phyloP scores from a whole-genome alignment of 2,797 vertebrate genomes.

The Mus spretus region DNA sequence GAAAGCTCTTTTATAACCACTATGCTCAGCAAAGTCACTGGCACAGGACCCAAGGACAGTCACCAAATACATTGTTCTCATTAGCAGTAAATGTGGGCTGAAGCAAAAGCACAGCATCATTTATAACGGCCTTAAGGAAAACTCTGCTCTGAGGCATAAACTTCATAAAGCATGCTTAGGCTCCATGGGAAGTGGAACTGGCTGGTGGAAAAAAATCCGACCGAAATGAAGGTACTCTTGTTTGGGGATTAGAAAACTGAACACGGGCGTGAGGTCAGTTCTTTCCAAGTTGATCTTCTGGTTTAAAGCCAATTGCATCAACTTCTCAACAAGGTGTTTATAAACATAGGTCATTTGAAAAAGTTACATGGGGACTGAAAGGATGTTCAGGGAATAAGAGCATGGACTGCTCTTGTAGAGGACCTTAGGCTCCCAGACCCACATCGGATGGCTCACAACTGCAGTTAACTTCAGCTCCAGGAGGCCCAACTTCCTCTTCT shows the following conservation, averaged over 20 bases:
- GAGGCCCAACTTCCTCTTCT: background rate
- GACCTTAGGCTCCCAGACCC: background rate
- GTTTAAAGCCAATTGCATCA: background rate
- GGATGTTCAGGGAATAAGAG: background rate
- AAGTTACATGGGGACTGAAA: background rate
- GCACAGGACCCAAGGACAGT: background rate
- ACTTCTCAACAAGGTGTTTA: background rate
- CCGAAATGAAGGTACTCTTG: background rate
- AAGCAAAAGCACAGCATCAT: background rate
- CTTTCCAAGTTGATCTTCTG: background rate
- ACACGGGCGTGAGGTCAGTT: background rate
- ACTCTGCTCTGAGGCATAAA: background rate
- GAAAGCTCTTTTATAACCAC: background rate
- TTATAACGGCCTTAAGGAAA: background rate
- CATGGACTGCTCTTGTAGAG: background rate
- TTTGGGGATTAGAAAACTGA: background rate
- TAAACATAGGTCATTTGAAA: constrained; percentile 11
- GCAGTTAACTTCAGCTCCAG: background rate
- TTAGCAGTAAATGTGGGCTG: background rate
- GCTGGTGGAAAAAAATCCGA: background rate
- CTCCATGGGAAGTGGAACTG: background rate
- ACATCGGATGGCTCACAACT: background rate
- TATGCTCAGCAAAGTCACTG: background rate
- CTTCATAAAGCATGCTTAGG: background rate
- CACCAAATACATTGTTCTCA: background rate